A percentile compares a stretch with the other conserved stretches of the same genome.
These are phyloP conservation scores for Phymorhynchus buccinoides DNA, from an alignment of 1,140 invertebrate genomes.

Conservation along the genomic window DNA sequence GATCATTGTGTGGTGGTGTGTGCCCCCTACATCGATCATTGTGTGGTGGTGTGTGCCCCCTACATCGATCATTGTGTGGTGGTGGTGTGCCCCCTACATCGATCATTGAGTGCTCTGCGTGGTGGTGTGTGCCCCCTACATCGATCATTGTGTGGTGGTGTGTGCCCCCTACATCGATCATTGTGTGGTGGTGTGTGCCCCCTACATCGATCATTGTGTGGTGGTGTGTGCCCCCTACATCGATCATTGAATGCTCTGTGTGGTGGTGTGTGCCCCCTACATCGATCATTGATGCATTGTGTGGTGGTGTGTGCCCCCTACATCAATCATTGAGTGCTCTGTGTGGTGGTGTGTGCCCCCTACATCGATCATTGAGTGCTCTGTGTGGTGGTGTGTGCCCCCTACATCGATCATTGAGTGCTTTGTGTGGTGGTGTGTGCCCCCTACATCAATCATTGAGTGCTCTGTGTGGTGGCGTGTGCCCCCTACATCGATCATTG, in stretches of 20 bases:
- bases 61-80: too few species aligned
- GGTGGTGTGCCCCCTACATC: too few species aligned
- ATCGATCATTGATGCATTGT: too few species aligned
- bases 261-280: background rate
- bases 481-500: too few species aligned
- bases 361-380: background rate
- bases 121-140: background rate
- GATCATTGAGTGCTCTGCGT: too few species aligned
- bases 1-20: too few species aligned
- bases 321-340: background rate
- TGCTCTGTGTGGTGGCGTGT: background rate
- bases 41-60: too few species aligned
- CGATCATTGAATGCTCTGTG: background rate
- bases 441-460: background rate
- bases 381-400: conserved; percentile 3
- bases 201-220: too few species aligned
- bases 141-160: background rate
- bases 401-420: background rate
- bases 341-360: background rate
- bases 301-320: background rate
- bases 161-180: background rate
- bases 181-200: background rate
- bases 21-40: too few species aligned
- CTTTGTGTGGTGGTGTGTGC: background rate
- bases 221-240: background rate